phyloP scores from a whole-genome alignment of 2,797 vertebrate species.

The Lutjanus campechanus region DNA sequence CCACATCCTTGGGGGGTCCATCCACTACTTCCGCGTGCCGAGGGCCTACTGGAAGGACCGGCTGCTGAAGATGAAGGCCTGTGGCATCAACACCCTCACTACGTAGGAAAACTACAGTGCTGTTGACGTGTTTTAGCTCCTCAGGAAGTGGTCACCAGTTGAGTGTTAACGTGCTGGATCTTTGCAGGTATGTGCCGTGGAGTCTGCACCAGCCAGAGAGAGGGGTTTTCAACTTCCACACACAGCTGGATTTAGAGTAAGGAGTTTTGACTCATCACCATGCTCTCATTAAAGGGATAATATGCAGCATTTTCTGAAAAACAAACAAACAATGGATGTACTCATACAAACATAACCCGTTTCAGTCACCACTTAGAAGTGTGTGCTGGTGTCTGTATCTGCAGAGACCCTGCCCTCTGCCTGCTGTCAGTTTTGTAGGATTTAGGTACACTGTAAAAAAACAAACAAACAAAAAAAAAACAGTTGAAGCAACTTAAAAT shows the following conservation, averaged over 20 bases:
- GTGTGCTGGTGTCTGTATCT: too few species aligned
- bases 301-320: too few species aligned
- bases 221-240: constrained; percentile 90
- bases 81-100: constrained; percentile 94
- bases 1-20: constrained; percentile 89
- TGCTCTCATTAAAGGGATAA: background rate
- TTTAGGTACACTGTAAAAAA: too few species aligned
- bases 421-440: too few species aligned
- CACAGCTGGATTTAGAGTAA: constrained; percentile 92
- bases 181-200: constrained; percentile 92
- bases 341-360: too few species aligned
- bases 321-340: too few species aligned
- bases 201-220: constrained; percentile 92
- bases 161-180: constrained; percentile 38
- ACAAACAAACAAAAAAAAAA: too few species aligned
- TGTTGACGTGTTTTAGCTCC: background rate
- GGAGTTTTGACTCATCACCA: constrained; percentile 29
- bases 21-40: constrained; percentile 96
- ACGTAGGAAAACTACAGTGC: constrained; percentile 83
- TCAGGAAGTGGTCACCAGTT: background rate
- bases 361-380: too few species aligned
- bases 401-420: too few species aligned
- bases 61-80: constrained; percentile 93
- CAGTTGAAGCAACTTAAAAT: too few species aligned
- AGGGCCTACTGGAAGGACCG: constrained; percentile 93